Percentiles rank a stretch among this genome's conserved stretches.
Conservation (phyloP, 2,113 vertebrate species). For the Falcunculus frontatus region DNA sequence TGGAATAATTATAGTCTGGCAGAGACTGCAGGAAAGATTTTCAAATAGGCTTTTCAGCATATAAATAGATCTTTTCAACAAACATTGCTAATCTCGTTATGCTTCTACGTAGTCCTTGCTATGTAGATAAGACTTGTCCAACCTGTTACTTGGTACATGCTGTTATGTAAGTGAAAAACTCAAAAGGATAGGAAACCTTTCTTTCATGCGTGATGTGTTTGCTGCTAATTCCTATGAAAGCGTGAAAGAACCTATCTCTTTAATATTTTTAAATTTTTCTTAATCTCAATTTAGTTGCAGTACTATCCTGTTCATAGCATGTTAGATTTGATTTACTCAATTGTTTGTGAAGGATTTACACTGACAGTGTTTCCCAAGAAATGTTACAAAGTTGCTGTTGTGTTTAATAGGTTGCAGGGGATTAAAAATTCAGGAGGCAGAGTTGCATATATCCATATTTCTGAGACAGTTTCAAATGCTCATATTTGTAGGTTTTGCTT, state of each 20-base stretch:
- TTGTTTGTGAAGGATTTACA: background rate
- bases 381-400: background rate
- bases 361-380: background rate
- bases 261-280: background rate
- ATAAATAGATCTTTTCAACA: slow-evolving; percentile 10
- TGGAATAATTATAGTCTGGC: background rate
- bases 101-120: slow-evolving; percentile 19
- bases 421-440: background rate
- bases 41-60: background rate
- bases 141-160: background rate
- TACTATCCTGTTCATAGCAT: background rate
- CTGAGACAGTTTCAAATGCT: background rate
- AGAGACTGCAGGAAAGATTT: background rate
- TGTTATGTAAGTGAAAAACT: slow-evolving; percentile 13
- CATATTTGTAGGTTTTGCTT: background rate
- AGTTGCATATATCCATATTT: background rate
- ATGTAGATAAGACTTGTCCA: slow-evolving; percentile 25
- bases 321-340: background rate
- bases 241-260: background rate
- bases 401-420: background rate
- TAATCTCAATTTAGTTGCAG: background rate
- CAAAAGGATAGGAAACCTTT: background rate
- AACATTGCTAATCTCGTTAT: slow-evolving; percentile 14
- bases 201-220: background rate
- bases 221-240: background rate